Percentiles rank a stretch among this genome's conserved stretches.
Conservation (phyloP, 2,888 invertebrate species). For the Helleia helle region DNA sequence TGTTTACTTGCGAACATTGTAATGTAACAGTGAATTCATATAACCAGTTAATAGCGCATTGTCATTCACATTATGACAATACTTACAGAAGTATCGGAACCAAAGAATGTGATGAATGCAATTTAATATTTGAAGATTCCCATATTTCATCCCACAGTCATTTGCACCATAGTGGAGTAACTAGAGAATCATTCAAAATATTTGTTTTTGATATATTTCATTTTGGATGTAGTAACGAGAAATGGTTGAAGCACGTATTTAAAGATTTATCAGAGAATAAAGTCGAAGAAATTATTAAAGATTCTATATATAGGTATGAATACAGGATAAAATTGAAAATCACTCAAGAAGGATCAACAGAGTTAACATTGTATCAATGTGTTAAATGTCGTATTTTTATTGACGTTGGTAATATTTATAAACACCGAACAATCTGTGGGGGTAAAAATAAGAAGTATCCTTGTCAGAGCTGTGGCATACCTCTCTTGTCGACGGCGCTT, state of each 20-base stretch:
- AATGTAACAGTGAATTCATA: slow-evolving; percentile 34
- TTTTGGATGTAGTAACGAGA: slow-evolving; percentile 33
- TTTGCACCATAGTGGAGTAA: slow-evolving; percentile 22
- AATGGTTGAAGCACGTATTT: slow-evolving; percentile 46
- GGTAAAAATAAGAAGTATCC: slow-evolving; percentile 28
- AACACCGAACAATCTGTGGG: slow-evolving; percentile 34
- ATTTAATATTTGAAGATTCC: slow-evolving; percentile 28
- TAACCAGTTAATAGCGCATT: slow-evolving; percentile 47
- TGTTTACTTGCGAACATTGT: slow-evolving; percentile 42
- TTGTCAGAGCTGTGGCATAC: slow-evolving; percentile 38
- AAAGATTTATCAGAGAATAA: slow-evolving; percentile 25
- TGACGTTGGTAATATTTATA: slow-evolving; percentile 30
- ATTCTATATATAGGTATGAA: slow-evolving; percentile 45
- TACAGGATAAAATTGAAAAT: slow-evolving; percentile 43
- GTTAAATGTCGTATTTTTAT: slow-evolving; percentile 37
- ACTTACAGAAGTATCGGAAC: slow-evolving; percentile 17
- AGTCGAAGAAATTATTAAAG: slow-evolving; percentile 27
- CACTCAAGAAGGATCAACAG: slow-evolving; percentile 33
- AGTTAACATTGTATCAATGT: slow-evolving; percentile 42
- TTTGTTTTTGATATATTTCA: slow-evolving; percentile 40
- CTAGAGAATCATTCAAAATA: slow-evolving; percentile 20
- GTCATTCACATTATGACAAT: slow-evolving; percentile 38
- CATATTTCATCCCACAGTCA: slow-evolving; percentile 28
- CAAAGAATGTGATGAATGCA: slow-evolving; percentile 30
- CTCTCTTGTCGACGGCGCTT: slow-evolving; percentile 30